These are phyloP conservation scores for Capromys pilorides DNA, from an alignment of 2,797 vertebrate species.

Conservation along the genomic window DNA sequence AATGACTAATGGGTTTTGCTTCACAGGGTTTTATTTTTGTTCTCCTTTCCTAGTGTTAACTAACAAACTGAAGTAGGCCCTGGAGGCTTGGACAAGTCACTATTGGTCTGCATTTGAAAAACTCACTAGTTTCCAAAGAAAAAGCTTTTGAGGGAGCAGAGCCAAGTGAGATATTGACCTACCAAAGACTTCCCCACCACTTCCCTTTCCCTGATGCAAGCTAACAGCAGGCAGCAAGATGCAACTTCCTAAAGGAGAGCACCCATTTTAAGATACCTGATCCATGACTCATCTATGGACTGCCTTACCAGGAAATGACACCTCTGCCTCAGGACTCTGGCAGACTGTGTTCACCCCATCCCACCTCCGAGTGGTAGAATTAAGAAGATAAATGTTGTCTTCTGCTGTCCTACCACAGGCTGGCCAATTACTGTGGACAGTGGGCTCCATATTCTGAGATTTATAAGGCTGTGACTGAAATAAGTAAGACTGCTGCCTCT, in stretches of 20 bases:
- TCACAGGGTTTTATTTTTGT: not conserved
- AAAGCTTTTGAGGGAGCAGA: not conserved
- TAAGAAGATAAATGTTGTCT: not conserved
- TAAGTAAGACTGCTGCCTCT: not conserved
- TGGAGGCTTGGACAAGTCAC: not conserved
- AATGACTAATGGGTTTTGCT: not conserved
- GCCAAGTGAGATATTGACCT: rapidly evolving
- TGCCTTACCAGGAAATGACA: not conserved
- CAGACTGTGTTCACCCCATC: not conserved
- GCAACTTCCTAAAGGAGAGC: not conserved
- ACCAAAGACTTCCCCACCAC: not conserved
- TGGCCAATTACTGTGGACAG: not conserved
- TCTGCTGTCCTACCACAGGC: not conserved
- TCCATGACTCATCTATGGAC: not conserved
- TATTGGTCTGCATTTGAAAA: not conserved
- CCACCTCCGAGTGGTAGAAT: no score
- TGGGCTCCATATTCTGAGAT: rapidly evolving
- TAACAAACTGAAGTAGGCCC: constrained; percentile 16
- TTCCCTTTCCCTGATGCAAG: not conserved
- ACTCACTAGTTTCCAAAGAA: not conserved
- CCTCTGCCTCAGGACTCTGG: constrained; percentile 21
- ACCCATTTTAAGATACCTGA: constrained; percentile 18
- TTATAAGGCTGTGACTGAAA: not conserved
- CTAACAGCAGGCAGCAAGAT: no score
- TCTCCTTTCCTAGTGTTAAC: not conserved